Conservation (phyloP, 64 coral and sea anemone species). For the Actinia equina region DNA sequence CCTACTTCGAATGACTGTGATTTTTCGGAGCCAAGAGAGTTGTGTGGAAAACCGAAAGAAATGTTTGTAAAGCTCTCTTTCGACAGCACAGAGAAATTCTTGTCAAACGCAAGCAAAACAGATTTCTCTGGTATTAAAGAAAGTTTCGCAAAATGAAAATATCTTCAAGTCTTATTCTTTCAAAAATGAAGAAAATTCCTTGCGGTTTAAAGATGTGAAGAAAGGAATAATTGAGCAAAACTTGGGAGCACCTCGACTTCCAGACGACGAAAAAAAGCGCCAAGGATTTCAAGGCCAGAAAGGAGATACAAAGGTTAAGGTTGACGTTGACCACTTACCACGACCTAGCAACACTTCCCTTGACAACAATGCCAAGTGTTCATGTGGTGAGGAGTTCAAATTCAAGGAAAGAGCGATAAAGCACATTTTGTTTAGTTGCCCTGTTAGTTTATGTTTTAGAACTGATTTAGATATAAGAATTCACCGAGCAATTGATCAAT, state of each 20-base stretch:
- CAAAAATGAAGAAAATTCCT: background rate
- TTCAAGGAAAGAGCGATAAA: slow-evolving; percentile 41
- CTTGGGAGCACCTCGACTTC: background rate
- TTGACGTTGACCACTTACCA: background rate
- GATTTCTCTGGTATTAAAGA: background rate
- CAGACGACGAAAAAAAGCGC: background rate
- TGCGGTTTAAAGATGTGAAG: background rate
- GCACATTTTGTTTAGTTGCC: slow-evolving; percentile 56
- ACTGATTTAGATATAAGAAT: slow-evolving; percentile 42
- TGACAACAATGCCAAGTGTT: slow-evolving; percentile 42
- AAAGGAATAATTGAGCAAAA: too few relatives aligned
- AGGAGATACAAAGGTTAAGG: background rate
- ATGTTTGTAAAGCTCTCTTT: background rate
- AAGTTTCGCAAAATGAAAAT: background rate
- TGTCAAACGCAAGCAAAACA: background rate
- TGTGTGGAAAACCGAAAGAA: background rate
- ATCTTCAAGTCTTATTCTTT: background rate
- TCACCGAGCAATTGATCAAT: slow-evolving; percentile 33
- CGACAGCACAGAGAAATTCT: background rate
- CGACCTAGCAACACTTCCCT: background rate
- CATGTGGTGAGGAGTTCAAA: slow-evolving; percentile 43
- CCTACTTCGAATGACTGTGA: background rate
- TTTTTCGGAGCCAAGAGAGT: background rate
- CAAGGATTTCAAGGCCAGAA: background rate
- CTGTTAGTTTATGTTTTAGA: slow-evolving; percentile 59